Evolutionary conservation across 2,888 invertebrate species (phyloP), one percentile per base, ranked within the genome.

Genomic region (Melinaea marsaeus): DNA sequence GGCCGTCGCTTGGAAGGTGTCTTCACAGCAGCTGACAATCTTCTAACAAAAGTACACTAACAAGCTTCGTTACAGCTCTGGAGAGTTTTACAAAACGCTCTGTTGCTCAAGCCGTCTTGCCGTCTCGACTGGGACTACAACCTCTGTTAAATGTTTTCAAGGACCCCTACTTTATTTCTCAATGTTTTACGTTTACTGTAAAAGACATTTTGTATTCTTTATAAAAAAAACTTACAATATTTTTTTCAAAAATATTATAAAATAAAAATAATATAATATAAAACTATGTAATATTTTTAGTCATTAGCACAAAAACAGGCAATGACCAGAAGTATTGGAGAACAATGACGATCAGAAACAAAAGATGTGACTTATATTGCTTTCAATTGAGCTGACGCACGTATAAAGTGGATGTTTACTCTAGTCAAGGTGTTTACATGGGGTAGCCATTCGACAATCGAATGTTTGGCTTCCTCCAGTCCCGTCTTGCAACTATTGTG

Each of bases 1-100:
- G 70, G 71, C 69, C 71, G 73, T 76, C 76, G 72, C 78, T 77
- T 75, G 62, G 72, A 69, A 84, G 84, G 83, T 85, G 84, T 85
- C 85, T 80, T 75, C 77, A 69, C 74, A 78, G 76, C 75, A 75
- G 74, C 76, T 79, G 84, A 84, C 86, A 85, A 84, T 84, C 81
- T 83, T 78, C 86, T 84, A 81, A 83, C 80, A 84, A 81, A 84
- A 83, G 81, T 79, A 79, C 79, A 75, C 84, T 88, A 89, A 89
- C 88, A 86, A 88, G 88, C 85, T 88, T 87, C 88, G 88, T 88
- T 88, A 86, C 75, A 71, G 76, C 72, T 75, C 74, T 65, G 65
- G 63, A 72, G 76, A 84, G 79, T 82, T 83, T 83, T 80, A 82
- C 80, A 78, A 81, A 84, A 83, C 74, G 79, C 74, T 71, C 71